phyloP scores from a whole-genome alignment of 2,113 vertebrate genomes.

The Chamaea fasciata region DNA sequence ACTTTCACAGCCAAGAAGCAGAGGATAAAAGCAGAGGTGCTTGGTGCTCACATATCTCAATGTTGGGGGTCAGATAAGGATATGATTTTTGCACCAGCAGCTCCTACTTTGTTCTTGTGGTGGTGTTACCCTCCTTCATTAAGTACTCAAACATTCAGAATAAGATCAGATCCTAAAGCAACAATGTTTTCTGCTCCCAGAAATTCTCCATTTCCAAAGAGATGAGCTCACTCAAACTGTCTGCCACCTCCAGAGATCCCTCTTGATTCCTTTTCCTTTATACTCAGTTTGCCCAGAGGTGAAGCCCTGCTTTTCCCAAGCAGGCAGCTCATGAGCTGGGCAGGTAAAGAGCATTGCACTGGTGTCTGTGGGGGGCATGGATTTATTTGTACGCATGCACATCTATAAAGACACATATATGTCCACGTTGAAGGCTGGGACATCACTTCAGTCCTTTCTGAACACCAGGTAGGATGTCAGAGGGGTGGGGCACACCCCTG shows the following conservation, averaged over 20 bases:
- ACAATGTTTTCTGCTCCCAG: background rate
- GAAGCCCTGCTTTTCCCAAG: background rate
- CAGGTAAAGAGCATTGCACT: background rate
- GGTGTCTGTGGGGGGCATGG: background rate
- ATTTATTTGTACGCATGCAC: too few relatives aligned
- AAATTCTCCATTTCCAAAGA: background rate
- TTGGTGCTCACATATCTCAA: background rate
- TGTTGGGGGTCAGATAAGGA: background rate
- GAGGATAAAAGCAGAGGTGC: background rate
- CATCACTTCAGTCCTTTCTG: background rate
- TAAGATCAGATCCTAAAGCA: background rate
- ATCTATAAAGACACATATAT: accelerated
- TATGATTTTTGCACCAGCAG: background rate
- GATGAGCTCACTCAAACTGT: background rate
- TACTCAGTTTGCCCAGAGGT: background rate
- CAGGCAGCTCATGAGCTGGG: background rate
- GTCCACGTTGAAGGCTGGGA: background rate
- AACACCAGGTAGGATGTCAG: background rate
- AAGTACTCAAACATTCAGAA: background rate
- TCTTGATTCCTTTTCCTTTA: background rate
- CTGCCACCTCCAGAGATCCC: background rate
- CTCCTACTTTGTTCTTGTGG: background rate
- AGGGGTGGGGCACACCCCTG: background rate
- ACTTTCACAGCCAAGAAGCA: background rate
- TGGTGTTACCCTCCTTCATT: background rate